Evolutionary conservation across 2,888 invertebrate species (phyloP).

Genomic region (Nasonia oneida): DNA sequence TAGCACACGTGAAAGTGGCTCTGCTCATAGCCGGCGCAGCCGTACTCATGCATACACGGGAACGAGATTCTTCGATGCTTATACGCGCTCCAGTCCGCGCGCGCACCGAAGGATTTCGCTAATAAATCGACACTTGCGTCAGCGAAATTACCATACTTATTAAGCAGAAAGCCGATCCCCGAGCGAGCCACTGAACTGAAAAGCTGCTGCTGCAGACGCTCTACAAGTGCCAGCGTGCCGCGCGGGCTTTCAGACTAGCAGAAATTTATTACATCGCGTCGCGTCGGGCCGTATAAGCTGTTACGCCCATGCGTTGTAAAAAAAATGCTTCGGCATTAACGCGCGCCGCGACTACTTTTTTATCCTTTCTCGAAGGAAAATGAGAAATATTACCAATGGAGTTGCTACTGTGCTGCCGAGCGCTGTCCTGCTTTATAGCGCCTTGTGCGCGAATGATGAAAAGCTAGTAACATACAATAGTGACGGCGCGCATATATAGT

Average conservation of each 20-base stretch:
- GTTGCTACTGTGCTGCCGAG: not conserved
- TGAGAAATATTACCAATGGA: not conserved
- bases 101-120: conserved; percentile 49
- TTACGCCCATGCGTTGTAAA: conserved; percentile 41
- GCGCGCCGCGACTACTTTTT: not conserved
- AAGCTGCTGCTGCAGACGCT: conserved; percentile 26
- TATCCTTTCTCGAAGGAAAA: conserved; percentile 10
- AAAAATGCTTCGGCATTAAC: conserved; percentile 31
- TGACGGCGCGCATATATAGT: not conserved
- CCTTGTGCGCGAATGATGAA: conserved; percentile 10
- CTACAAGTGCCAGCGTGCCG: not conserved
- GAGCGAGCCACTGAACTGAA: conserved; percentile 48
- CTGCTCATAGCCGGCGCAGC: not conserved
- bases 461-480: conserved; percentile 15
- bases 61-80: conserved; percentile 11
- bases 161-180: conserved; percentile 34
- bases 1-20: not conserved
- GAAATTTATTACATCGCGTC: conserved; percentile 35
- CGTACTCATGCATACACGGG: not conserved
- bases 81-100: conserved; percentile 13
- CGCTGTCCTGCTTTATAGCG: not conserved
- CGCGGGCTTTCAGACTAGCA: not conserved
- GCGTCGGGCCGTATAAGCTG: conserved; percentile 3
- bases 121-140: conserved; percentile 61
- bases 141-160: conserved; percentile 58